These are phyloP conservation scores for Crocuta crocuta DNA, from an alignment of 2,113 vertebrate genomes.

Conservation along the genomic window DNA sequence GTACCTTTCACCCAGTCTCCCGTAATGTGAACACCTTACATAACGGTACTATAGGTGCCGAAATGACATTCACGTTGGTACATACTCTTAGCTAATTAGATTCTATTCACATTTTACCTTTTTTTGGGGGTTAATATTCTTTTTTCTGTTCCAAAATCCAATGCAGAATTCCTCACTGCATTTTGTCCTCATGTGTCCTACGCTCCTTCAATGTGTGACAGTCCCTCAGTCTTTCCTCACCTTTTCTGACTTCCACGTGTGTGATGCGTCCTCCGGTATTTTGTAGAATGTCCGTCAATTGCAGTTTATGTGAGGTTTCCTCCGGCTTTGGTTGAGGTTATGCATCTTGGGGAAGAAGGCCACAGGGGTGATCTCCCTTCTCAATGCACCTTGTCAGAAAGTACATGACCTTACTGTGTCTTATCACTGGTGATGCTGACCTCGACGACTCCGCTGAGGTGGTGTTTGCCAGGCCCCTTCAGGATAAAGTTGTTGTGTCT, in stretches of 20 bases:
- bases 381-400: neutral
- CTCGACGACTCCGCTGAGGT: neutral
- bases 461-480: neutral
- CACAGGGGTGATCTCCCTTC: neutral
- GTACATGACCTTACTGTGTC: neutral
- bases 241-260: neutral
- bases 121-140: neutral
- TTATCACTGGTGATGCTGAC: neutral
- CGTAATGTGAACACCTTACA: neutral
- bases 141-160: neutral
- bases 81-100: neutral
- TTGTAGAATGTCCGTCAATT: neutral
- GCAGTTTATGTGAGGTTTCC: neutral
- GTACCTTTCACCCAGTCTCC: neutral
- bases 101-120: neutral
- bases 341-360: neutral
- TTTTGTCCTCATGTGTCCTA: neutral
- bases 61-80: neutral
- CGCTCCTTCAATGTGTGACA: neutral
- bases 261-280: neutral
- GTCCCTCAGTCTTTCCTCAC: neutral
- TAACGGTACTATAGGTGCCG: neutral
- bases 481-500: neutral
- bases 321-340: neutral
- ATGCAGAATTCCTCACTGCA: neutral